Evolutionary conservation across 2,888 invertebrate genomes (phyloP).

Genomic region (Hemistola chrysoprasaria): DNA sequence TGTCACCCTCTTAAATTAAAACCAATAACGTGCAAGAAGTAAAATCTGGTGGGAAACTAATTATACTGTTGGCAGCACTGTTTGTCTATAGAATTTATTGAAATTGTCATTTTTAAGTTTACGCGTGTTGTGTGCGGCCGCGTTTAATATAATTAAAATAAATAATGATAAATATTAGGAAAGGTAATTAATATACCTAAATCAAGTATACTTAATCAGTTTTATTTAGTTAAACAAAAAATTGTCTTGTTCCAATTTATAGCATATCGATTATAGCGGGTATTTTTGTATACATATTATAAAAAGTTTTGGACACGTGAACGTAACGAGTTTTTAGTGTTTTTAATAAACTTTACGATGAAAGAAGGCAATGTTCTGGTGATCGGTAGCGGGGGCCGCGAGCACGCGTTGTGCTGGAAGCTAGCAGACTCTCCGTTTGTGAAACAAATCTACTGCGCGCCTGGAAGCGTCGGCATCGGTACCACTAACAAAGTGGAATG

Average conservation of each 20-base stretch:
- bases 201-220: too few species aligned
- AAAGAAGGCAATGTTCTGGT: slow-evolving; percentile 85
- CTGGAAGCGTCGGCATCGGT: slow-evolving; percentile 94
- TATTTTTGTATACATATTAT: neutral
- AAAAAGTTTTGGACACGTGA: slow-evolving; percentile 39
- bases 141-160: slow-evolving; percentile 14
- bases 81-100: too few species aligned
- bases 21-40: too few species aligned
- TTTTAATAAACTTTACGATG: slow-evolving; percentile 39
- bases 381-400: slow-evolving; percentile 96
- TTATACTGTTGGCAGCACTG: too few species aligned
- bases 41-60: too few species aligned
- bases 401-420: slow-evolving; percentile 98
- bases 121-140: slow-evolving; percentile 52
- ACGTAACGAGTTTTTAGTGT: slow-evolving; percentile 19
- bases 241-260: too few species aligned
- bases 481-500: slow-evolving; percentile 86
- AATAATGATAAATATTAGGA: too few species aligned
- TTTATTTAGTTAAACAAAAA: too few species aligned
- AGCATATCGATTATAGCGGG: too few species aligned
- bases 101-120: slow-evolving; percentile 54
- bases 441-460: slow-evolving; percentile 88
- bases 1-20: too few species aligned
- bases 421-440: slow-evolving; percentile 90
- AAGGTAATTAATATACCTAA: too few species aligned